Conservation (phyloP, 2,113 vertebrate genomes). For the Malurus alboscapulatus region DNA sequence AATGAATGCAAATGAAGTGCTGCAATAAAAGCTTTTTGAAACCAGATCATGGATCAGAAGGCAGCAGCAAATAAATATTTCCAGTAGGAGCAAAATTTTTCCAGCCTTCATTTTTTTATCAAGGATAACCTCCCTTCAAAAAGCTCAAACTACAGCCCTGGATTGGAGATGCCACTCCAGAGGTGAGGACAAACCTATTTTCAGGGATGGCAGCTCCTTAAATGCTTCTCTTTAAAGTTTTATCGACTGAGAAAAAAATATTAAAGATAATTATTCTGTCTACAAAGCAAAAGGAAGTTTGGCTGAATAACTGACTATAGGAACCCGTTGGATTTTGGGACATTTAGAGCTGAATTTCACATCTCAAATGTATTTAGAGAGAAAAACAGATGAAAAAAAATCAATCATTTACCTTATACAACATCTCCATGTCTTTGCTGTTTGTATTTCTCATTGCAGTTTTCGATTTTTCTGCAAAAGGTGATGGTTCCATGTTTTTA, state of each 20-base stretch:
- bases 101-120: neutral
- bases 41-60: neutral
- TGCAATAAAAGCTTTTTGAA: neutral
- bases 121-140: neutral
- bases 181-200: neutral
- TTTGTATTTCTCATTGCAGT: neutral
- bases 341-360: neutral
- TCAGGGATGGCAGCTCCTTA: neutral
- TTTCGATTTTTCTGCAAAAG: neutral
- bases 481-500: neutral
- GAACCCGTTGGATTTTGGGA: neutral
- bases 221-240: neutral
- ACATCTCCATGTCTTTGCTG: neutral
- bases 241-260: too few species aligned
- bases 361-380: neutral
- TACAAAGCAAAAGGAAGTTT: neutral
- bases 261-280: neutral
- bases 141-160: neutral
- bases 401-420: neutral
- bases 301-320: neutral
- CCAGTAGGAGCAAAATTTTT: neutral
- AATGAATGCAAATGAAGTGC: constrained; percentile 9
- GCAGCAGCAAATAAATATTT: neutral
- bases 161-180: neutral
- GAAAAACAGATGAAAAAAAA: neutral